Conservation (phyloP, 92 coral and sea anemone genomes). For the Actinostola sp. region DNA sequence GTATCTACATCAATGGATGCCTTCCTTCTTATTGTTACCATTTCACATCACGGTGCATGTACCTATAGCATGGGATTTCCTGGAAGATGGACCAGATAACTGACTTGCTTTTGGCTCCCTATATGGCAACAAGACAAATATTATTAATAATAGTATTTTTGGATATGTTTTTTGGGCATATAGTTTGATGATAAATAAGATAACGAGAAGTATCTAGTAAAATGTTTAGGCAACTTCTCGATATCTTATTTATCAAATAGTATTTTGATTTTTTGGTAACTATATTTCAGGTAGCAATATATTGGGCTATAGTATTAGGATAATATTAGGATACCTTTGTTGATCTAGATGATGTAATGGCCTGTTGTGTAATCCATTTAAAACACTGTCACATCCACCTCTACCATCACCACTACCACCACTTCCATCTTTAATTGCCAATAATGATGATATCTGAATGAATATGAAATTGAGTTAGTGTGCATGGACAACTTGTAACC, state of each 20-base stretch:
- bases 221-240: too few relatives aligned
- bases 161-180: not conserved
- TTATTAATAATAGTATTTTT: too few relatives aligned
- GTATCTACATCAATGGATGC: too few relatives aligned
- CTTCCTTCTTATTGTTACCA: too few relatives aligned
- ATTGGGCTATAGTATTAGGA: too few relatives aligned
- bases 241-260: too few relatives aligned
- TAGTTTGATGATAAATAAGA: too few relatives aligned
- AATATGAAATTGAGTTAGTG: not conserved
- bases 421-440: slow-evolving; percentile 57
- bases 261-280: too few relatives aligned
- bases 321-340: slow-evolving; percentile 34
- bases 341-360: slow-evolving; percentile 71
- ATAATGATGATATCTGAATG: slow-evolving; percentile 61
- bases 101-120: not conserved
- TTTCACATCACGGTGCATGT: not conserved
- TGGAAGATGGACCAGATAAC: not conserved
- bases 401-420: not conserved
- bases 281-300: too few relatives aligned
- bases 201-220: too few relatives aligned
- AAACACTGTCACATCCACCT: slow-evolving; percentile 21
- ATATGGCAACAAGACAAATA: too few relatives aligned
- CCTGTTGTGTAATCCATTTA: slow-evolving; percentile 31
- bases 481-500: too few relatives aligned
- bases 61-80: not conserved